Evolutionary conservation across 2,113 vertebrate genomes (phyloP).

Genomic region (Macquaria australasica): DNA sequence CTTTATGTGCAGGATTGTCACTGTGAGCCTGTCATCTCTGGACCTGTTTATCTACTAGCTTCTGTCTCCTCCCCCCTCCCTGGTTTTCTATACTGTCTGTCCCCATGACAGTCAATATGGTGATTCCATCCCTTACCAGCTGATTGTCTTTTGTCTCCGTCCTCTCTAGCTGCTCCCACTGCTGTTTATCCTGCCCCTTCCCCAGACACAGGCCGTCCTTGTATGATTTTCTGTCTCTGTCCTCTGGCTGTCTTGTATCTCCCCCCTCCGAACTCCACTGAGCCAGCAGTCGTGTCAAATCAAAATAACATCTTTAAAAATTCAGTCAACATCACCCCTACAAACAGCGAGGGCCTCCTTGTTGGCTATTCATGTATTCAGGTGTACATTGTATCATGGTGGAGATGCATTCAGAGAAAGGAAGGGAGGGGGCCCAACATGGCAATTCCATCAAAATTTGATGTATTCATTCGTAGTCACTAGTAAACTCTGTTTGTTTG

Average conservation of each 20-base stretch:
- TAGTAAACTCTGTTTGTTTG: slow-evolving; percentile 83
- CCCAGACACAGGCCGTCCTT: slow-evolving; percentile 39
- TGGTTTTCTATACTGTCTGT: slow-evolving; percentile 32
- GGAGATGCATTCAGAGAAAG: slow-evolving; percentile 62
- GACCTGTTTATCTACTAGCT: slow-evolving; percentile 56
- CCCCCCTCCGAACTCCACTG: slow-evolving; percentile 37
- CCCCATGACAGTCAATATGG: slow-evolving; percentile 52
- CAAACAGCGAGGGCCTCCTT: slow-evolving; percentile 75
- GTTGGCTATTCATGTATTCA: slow-evolving; percentile 86
- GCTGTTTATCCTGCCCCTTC: slow-evolving; percentile 63
- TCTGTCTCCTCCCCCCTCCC: not conserved
- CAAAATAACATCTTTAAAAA: slow-evolving; percentile 83
- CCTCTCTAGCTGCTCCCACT: slow-evolving; percentile 37
- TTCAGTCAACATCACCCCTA: slow-evolving; percentile 81
- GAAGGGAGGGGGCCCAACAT: slow-evolving; percentile 43
- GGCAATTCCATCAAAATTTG: slow-evolving; percentile 81
- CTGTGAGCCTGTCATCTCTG: slow-evolving; percentile 43
- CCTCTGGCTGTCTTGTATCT: slow-evolving; percentile 45
- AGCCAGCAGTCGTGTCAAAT: slow-evolving; percentile 77
- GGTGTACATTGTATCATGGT: slow-evolving; percentile 83
- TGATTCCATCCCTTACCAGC: slow-evolving; percentile 53
- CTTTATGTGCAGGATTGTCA: slow-evolving; percentile 46
- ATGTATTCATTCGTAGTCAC: slow-evolving; percentile 82
- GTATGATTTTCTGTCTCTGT: slow-evolving; percentile 47
- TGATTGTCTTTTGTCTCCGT: slow-evolving; percentile 68